Conservation (phyloP, 2,888 invertebrate genomes). For the Agrenia bidenticulata region DNA sequence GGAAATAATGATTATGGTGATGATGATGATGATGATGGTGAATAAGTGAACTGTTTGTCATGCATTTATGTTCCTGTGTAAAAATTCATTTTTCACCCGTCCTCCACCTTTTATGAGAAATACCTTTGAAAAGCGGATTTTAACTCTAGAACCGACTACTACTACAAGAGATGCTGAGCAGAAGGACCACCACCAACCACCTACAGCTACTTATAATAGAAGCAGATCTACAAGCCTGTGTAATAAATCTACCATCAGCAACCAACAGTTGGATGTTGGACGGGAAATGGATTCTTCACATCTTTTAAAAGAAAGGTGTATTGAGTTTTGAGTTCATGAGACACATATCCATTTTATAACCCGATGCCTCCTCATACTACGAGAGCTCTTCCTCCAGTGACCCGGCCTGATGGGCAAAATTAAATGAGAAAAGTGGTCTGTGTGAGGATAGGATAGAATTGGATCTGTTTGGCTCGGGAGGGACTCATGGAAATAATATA, state of each 20-base stretch:
- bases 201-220: no score
- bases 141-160: no score
- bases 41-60: constrained; percentile 17
- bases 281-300: no score
- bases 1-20: constrained; percentile 6
- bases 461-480: constrained; percentile 4
- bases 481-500: constrained; percentile 39
- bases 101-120: background rate
- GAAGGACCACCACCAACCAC: no score
- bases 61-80: constrained; percentile 6
- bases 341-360: background rate
- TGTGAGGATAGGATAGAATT: constrained; percentile 5
- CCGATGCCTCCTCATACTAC: background rate
- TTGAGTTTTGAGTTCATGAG: background rate
- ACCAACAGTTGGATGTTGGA: no score
- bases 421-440: constrained; percentile 10
- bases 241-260: no score
- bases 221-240: no score
- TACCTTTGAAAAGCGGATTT: constrained; percentile 5
- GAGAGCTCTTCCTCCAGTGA: background rate
- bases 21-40: constrained; percentile 12
- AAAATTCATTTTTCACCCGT: constrained; percentile 20
- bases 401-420: background rate
- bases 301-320: no score
- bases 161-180: no score